Conservation (phyloP, 2,888 invertebrate genomes). For the Deilephila elpenor region DNA sequence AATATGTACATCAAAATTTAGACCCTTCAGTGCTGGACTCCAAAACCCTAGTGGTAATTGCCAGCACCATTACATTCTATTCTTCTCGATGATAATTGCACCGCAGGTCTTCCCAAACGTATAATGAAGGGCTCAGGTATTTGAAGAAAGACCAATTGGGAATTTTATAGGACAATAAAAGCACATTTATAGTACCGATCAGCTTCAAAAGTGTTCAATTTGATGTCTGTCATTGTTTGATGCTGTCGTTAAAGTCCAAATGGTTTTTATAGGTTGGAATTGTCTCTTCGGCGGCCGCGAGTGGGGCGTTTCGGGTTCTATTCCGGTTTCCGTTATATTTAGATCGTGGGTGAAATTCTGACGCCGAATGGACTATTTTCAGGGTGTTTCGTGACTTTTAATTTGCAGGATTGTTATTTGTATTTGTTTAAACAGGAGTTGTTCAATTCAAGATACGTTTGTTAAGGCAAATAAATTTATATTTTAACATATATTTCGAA, state of each 20-base stretch:
- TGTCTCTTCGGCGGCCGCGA: constrained; percentile 34
- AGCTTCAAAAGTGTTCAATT: constrained; percentile 47
- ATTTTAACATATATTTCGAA: too few species aligned
- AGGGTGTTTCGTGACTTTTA: background rate
- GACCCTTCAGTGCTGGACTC: background rate
- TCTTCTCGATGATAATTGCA: background rate
- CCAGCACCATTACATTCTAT: background rate
- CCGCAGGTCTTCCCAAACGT: constrained; percentile 20
- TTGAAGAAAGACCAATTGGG: constrained; percentile 42
- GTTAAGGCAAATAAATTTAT: too few species aligned
- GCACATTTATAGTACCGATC: constrained; percentile 39
- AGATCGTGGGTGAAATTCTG: background rate
- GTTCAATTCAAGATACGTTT: too few species aligned
- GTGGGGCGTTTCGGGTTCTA: constrained; percentile 5
- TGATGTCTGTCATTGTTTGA: constrained; percentile 64
- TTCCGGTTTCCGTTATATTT: background rate
- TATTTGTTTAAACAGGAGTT: background rate
- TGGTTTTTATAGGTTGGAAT: constrained; percentile 69
- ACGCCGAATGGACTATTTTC: background rate
- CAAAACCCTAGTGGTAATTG: background rate
- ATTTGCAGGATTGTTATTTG: background rate
- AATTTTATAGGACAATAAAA: constrained; percentile 51
- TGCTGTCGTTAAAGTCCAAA: constrained; percentile 75
- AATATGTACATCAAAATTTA: too few species aligned
- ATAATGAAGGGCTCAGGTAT: constrained; percentile 54